Percentiles rank a stretch among this genome's conserved stretches.
phyloP scores from a whole-genome alignment of 1,140 invertebrate species.

The Trichogramma pretiosum region DNA sequence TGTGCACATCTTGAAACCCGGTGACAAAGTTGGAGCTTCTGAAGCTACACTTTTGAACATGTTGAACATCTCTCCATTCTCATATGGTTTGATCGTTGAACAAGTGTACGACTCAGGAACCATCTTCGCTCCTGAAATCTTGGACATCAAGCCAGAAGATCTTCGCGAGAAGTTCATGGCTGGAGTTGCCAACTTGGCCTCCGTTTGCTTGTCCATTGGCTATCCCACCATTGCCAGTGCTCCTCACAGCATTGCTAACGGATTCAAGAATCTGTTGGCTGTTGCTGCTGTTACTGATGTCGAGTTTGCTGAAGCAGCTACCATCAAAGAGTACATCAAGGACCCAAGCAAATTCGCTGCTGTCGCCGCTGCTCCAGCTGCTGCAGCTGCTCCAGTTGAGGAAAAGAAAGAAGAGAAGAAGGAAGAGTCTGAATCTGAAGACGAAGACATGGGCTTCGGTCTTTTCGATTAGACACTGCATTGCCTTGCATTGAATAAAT shows the following conservation, averaged over 20 bases:
- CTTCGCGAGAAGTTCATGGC: constrained; percentile 80
- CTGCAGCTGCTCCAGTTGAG: constrained; percentile 52
- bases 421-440: constrained; percentile 70
- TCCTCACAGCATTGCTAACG: constrained; percentile 94
- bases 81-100: constrained; percentile 91
- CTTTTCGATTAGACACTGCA: constrained; percentile 73
- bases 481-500: background rate
- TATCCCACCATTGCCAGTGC: constrained; percentile 95
- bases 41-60: constrained; percentile 98
- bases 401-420: constrained; percentile 69
- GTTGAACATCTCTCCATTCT: constrained; percentile 99
- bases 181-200: constrained; percentile 88
- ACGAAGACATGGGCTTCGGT: constrained; percentile 96
- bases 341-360: constrained; percentile 90
- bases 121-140: constrained; percentile 90
- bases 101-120: constrained; percentile 98
- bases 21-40: constrained; percentile 96
- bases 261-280: constrained; percentile 96
- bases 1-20: constrained; percentile 89
- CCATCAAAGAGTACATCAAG: constrained; percentile 85
- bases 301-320: constrained; percentile 87
- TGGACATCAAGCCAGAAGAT: constrained; percentile 98
- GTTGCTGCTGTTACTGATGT: constrained; percentile 92
- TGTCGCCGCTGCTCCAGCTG: constrained; percentile 54
- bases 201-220: constrained; percentile 86